Evolutionary conservation across 1,140 invertebrate species (phyloP).

Genomic region (Drosophila dunni): DNA sequence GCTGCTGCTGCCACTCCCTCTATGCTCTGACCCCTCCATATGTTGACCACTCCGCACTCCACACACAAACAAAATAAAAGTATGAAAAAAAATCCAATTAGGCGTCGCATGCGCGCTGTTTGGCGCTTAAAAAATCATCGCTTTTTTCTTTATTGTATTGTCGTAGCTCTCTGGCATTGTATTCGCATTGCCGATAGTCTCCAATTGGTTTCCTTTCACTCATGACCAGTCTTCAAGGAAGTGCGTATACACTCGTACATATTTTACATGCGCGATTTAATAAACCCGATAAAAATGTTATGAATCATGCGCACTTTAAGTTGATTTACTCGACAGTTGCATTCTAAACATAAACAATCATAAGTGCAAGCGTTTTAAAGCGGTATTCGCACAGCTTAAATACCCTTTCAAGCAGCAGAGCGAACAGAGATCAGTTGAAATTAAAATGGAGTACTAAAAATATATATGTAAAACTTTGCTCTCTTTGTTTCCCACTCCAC

Average conservation of each 20-base stretch:
- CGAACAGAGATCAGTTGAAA: no score
- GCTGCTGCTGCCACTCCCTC: conserved; percentile 1
- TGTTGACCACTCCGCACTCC: conserved; percentile 34
- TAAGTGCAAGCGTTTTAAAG: not conserved
- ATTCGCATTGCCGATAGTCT: conserved; percentile 5
- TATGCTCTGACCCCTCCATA: conserved; percentile 1
- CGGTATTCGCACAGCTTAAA: not conserved
- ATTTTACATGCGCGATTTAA: conserved; percentile 22
- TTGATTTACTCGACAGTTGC: conserved; percentile 52
- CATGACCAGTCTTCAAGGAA: conserved; percentile 20
- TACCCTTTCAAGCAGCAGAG: not conserved
- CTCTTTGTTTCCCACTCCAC: no score
- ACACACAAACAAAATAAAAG: not conserved
- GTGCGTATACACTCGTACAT: conserved; percentile 20
- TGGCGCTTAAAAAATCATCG: conserved; percentile 49
- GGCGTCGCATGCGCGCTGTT: conserved; percentile 47
- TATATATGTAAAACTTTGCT: no score
- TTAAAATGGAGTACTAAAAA: no score
- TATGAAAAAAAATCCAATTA: conserved; percentile 50
- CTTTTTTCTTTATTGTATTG: conserved; percentile 14
- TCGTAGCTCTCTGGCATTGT: not conserved
- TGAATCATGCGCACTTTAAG: conserved; percentile 48
- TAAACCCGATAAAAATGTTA: conserved; percentile 26
- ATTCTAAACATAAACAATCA: conserved; percentile 47
- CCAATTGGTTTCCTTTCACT: conserved; percentile 26